Evolutionary conservation across 2,797 vertebrate genomes (phyloP), one percentile per base, ranked within the genome.

Genomic region (Emydoidea blandingii): DNA sequence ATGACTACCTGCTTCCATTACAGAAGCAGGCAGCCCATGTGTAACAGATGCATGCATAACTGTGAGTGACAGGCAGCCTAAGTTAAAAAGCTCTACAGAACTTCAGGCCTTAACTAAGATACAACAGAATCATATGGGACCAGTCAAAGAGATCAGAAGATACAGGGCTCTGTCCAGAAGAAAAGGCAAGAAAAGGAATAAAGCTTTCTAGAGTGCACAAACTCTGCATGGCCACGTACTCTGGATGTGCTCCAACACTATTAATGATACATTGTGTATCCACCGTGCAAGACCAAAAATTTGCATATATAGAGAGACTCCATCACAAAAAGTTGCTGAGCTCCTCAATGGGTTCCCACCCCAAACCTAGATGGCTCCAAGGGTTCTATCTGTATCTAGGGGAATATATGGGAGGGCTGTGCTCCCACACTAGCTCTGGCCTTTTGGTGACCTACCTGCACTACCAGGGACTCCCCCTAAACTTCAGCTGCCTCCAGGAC

Each of bases 41-140:
- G 27, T 1, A 0, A 11, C 76, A 50, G 44, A 41, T 12, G 0
- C 74, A 37, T 0, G 0, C 16, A 31, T 65, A 44, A 4, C 68
- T 52, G 59, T 29, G 87, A 56, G 29, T 52, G 50, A 52, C 50
- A 56, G 37, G 27, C 21, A 57, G 76, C 68, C 52, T 34, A 49
- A 87, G 76, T 41, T 59, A 44, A 37, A 47, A 27, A 50, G 72
- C 3, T 41, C 79, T 79, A 37, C 34, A 86, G 44, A 82, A 78
- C 89, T 74, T 65, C 4, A 1, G 1, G 14, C 10, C 44, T 8
- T 65, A 72, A 80, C 56, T 3, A n/a, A 79, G 37, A 8, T 15
- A 6, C 34, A 21, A 52, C 62, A 76, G 2, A 80, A 92, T 21
- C 87, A 52, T 0, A 16, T 2, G 6, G 56, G 76, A 79, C 57